Evolutionary conservation across 2,797 vertebrate species (phyloP).

Genomic region (Onychomys leucogaster): DNA sequence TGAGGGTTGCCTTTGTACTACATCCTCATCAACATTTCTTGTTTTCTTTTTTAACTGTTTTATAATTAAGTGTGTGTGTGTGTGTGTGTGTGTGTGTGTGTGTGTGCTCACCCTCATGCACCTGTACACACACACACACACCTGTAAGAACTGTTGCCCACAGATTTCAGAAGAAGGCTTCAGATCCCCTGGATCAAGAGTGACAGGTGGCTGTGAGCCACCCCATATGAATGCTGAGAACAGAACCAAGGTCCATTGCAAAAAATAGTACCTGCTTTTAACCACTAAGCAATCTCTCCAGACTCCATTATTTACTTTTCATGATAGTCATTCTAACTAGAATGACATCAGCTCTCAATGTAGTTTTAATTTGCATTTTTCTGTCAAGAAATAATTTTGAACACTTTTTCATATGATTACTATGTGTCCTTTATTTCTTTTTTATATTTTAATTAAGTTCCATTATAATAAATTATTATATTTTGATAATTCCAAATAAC

Average conservation of each 20-base stretch:
- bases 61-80: no score
- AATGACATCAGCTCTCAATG: neutral
- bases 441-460: neutral
- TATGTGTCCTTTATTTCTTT: neutral
- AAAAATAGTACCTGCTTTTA: neutral
- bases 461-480: neutral
- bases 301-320: neutral
- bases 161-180: neutral
- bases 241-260: neutral
- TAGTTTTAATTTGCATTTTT: neutral
- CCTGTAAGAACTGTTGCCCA: neutral
- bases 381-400: neutral
- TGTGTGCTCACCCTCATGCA: no score
- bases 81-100: no score
- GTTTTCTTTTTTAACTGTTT: neutral
- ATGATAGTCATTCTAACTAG: neutral
- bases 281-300: neutral
- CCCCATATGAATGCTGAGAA: neutral
- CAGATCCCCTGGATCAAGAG: neutral
- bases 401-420: neutral
- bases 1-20: neutral
- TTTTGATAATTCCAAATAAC: neutral
- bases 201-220: neutral
- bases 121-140: neutral
- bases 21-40: neutral